Percentiles rank a stretch among this genome's conserved stretches.
Evolutionary conservation across 2,888 invertebrate genomes (phyloP).

Genomic region (Hydropsyche betteni): DNA sequence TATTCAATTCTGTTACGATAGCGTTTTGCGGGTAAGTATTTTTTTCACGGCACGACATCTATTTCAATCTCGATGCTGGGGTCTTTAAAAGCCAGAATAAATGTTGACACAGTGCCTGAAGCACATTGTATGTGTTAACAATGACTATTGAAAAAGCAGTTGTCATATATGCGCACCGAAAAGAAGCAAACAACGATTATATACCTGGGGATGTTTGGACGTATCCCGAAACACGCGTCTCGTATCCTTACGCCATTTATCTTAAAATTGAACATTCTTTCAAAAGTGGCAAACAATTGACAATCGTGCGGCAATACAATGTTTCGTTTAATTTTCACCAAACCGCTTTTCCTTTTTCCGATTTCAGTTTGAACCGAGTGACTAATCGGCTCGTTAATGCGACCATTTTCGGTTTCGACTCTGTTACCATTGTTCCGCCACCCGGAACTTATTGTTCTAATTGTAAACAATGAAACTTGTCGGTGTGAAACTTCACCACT

Average conservation of each 20-base stretch:
- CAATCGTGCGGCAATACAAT: too few relatives aligned
- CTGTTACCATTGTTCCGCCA: not conserved
- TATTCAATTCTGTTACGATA: too few relatives aligned
- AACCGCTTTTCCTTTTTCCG: not conserved
- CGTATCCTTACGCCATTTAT: constrained; percentile 9
- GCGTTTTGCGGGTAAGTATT: not conserved
- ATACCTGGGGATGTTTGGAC: constrained; percentile 24
- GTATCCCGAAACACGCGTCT: constrained; percentile 5
- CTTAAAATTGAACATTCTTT: not conserved
- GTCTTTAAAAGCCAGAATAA: constrained; percentile 26
- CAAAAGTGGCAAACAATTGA: too few relatives aligned
- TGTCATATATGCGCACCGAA: constrained; percentile 27
- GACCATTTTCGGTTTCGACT: constrained; percentile 1
- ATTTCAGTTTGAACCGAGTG: not conserved
- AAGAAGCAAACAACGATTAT: constrained; percentile 34
- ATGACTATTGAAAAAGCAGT: constrained; percentile 33
- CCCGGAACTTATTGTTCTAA: constrained; percentile 16
- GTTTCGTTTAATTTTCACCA: too few relatives aligned
- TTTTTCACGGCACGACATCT: not conserved
- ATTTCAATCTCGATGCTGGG: constrained; percentile 16
- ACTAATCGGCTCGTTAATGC: constrained; percentile 4
- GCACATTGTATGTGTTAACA: constrained; percentile 29
- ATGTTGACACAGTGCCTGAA: constrained; percentile 35
- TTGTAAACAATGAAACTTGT: constrained; percentile 24
- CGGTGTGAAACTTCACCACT: constrained; percentile 6